These are phyloP conservation scores for Megalops atlanticus DNA, from an alignment of 2,113 vertebrate species.

Conservation along the genomic window DNA sequence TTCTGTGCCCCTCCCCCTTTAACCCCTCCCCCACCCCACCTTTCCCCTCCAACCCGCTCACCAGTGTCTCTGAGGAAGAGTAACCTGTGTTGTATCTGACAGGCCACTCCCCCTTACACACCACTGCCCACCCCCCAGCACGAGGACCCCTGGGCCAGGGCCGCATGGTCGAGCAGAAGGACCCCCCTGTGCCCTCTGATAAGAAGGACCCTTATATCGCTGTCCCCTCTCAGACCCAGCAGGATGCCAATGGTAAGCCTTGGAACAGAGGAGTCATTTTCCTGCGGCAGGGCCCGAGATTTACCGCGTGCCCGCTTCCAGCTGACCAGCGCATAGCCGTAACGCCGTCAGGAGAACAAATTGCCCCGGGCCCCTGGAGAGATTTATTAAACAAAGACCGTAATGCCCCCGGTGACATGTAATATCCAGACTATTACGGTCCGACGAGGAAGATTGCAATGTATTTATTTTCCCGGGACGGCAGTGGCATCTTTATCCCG, in stretches of 20 bases:
- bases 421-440: constrained; percentile 69
- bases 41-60: not conserved
- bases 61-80: constrained; percentile 6
- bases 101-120: constrained; percentile 90
- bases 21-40: not conserved
- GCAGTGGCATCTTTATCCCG: constrained; percentile 46
- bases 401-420: constrained; percentile 66
- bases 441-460: constrained; percentile 53
- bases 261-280: constrained; percentile 79
- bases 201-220: constrained; percentile 92
- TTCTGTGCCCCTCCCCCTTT: not conserved
- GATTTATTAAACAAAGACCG: constrained; percentile 64
- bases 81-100: constrained; percentile 78
- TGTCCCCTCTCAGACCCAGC: constrained; percentile 93
- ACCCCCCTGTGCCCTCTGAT: constrained; percentile 82
- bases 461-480: constrained; percentile 66
- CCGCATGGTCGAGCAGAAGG: constrained; percentile 87
- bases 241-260: constrained; percentile 99
- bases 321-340: constrained; percentile 61
- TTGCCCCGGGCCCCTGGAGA: constrained; percentile 31
- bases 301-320: constrained; percentile 85
- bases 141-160: constrained; percentile 85
- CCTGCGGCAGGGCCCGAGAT: constrained; percentile 71
- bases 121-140: constrained; percentile 77
- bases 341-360: constrained; percentile 30